phyloP scores from a whole-genome alignment of 2,113 vertebrate genomes.

The Hirundichthys speculiger region DNA sequence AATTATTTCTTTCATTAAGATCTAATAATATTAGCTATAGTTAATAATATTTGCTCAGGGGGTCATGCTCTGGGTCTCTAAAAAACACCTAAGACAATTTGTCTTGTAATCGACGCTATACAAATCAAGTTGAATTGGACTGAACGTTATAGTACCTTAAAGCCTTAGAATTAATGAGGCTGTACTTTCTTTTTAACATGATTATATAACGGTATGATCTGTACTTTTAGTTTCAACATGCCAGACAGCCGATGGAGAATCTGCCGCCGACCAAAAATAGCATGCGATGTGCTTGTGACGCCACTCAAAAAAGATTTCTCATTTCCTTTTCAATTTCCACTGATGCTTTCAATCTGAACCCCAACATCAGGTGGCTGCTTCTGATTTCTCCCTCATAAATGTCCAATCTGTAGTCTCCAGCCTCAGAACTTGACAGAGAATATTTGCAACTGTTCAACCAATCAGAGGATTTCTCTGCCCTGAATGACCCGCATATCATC shows the following conservation, averaged over 20 bases:
- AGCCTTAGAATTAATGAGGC: too few species aligned
- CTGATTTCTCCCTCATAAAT: neutral
- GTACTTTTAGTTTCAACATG: too few species aligned
- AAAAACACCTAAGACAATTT: too few species aligned
- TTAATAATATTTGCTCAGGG: too few species aligned
- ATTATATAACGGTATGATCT: too few species aligned
- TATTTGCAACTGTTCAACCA: neutral
- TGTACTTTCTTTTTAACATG: too few species aligned
- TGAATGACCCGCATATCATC: neutral
- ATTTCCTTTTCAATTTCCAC: slow-evolving; percentile 28
- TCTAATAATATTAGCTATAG: too few species aligned
- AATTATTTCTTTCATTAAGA: too few species aligned
- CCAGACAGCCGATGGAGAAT: neutral
- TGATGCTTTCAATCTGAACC: slow-evolving; percentile 7
- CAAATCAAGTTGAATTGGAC: too few species aligned
- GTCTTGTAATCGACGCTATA: too few species aligned
- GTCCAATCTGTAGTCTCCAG: neutral
- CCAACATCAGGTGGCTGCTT: neutral
- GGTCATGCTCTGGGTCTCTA: too few species aligned
- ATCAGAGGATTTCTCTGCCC: neutral
- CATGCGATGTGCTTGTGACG: neutral
- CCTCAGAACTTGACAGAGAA: slow-evolving; percentile 9
- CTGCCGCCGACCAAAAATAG: neutral
- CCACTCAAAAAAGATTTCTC: slow-evolving; percentile 10
- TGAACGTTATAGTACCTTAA: too few species aligned